Evolutionary conservation across 2,888 invertebrate species (phyloP), one percentile per base, ranked within the genome.

Genomic region (Drosophila anceps): DNA sequence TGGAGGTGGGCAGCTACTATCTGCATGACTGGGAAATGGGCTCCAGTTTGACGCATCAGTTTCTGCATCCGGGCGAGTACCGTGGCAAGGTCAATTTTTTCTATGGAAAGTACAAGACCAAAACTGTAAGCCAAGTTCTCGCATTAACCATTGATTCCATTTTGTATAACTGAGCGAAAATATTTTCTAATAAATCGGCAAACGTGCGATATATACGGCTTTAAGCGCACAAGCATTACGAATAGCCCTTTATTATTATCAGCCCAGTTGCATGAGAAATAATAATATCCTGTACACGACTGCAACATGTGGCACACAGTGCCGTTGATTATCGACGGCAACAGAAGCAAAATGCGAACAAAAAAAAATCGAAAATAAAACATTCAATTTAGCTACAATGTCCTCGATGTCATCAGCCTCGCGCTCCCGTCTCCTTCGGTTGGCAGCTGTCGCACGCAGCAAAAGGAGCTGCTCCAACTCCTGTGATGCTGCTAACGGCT

Each of bases 281-380:
- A 88, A 90, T 88, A 82, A 83, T 81, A 85, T 88, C 88, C 81
- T 75, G 73, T 70, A 85, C 86, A 88, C 68, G 76, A 69, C 59
- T 69, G 88, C 86, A 88, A 73, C 86, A 88, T 88, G 86, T 85
- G 83, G 86, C 79, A 73, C 59, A 74, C 59, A 62, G 61, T 20
- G 69, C 68, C 70, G 68, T 63, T 80, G 88, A 84, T 84, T 87
- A 82, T 82, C 79, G 68, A 69, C 65, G 73, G 53, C 27, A 44
- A 44, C 24, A 39, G 57, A 10, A 8, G 44, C 54, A 53, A 53
- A 64, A 46, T 46, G 48, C 48, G 20, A 18, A 51, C 18, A 24
- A 50, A 50, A 75, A 44, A 57, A 66, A 66, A 76, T 59, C 58
- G 68, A 65, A 73, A 70, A 81, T 72, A 75, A 67, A 69, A 81